Percentiles rank a stretch among this genome's conserved stretches.
These are phyloP conservation scores for Zaprionus bogoriensis DNA, from an alignment of 2,888 invertebrate genomes.

Conservation along the genomic window DNA sequence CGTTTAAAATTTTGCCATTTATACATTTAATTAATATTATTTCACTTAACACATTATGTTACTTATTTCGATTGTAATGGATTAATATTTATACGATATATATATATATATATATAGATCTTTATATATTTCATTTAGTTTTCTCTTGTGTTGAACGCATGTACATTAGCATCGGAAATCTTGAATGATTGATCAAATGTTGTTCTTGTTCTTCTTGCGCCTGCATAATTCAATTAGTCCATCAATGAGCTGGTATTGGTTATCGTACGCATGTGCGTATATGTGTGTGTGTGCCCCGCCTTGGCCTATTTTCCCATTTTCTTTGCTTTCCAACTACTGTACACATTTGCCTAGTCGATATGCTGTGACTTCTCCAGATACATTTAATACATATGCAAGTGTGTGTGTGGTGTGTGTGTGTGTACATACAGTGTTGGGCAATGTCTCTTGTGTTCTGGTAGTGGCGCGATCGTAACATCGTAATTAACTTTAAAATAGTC, in stretches of 20 bases:
- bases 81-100: constrained; percentile 34
- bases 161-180: constrained; percentile 48
- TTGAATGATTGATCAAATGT: constrained; percentile 25
- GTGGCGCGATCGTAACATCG: constrained; percentile 35
- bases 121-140: constrained; percentile 27
- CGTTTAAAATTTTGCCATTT: constrained; percentile 73
- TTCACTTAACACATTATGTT: constrained; percentile 58
- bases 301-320: constrained; percentile 3
- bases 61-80: constrained; percentile 65
- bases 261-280: background rate
- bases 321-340: constrained; percentile 34
- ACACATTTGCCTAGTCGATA: constrained; percentile 31
- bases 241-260: constrained; percentile 41
- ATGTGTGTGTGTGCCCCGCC: constrained; percentile 4
- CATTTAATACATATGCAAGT: constrained; percentile 24
- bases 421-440: constrained; percentile 27
- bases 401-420: constrained; percentile 14
- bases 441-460: constrained; percentile 21
- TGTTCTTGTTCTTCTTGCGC: constrained; percentile 8
- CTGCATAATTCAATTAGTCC: constrained; percentile 47
- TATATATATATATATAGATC: constrained; percentile 25
- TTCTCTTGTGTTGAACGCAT: constrained; percentile 49
- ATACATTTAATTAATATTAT: constrained; percentile 67
- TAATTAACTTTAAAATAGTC: constrained; percentile 40
- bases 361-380: constrained; percentile 43